A percentile compares a stretch with the other conserved stretches of the same genome.
These are phyloP conservation scores for Felis catus DNA, from an alignment of 2,113 vertebrate genomes.

Conservation along the genomic window F.catus_Fca126_mat1.0 CM031416.1:87822501-87823000, in stretches of 20 bases:
- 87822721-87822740: background rate
- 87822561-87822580: background rate
- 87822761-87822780: background rate
- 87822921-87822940: no score
- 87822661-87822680: background rate
- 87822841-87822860: no score
- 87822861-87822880: no score
- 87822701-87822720: background rate
- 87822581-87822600: background rate
- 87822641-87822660: background rate
- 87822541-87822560: background rate
- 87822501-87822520: background rate
- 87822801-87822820: background rate
- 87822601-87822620: background rate
- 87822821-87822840: background rate
- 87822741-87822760: background rate
- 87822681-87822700: background rate
- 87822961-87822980: no score
- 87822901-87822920: no score
- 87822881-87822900: no score
- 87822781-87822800: background rate
- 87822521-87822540: background rate
- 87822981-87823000: no score
- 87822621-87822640: background rate
- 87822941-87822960: no score